Base-by-base conservation (phyloP, 2,888 invertebrate species). In the Patella ulyssiponensis region DNA sequence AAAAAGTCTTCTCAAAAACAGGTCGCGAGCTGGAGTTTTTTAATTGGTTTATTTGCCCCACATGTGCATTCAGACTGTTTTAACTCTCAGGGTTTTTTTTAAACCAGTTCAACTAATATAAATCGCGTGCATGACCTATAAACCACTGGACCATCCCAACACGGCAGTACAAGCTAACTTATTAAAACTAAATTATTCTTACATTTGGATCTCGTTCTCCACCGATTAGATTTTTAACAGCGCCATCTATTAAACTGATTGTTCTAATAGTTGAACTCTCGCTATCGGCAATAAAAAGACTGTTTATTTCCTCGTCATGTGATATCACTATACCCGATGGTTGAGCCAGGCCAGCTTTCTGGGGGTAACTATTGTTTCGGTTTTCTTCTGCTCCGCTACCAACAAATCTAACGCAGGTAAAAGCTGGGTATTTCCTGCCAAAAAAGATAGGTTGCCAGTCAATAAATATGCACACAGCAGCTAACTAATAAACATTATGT, bases 361-460 rank as follows among this genome's bases (percentile, higher is more conserved):
- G 93, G 0, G 97, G 96, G 92, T 98, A 98, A 2, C 94, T 93
- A 91, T 97, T 97, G 92, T 98, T 98, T 71, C 96, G 94, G 88
- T 98, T 98, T 87, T 97, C 97, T 92, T 98, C 98, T 74, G 94
- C 93, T 0, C 98, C 98, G 83, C 95, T 96, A 0, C 98, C 98
- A 79, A 96, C 96, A 53, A 97, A 93, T 23, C 90, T 77, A 4
- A 91, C 75, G 82, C 92, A 91, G 4, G 89, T 88, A 20, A 89
- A 89, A n/a, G 82, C 83, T 27, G 79, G 51, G 75, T 86, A 81
- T 11, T 84, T 73, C 95, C 89, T 95, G 94, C 3, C 82, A 79
- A 20, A 58, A 17, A 58, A 44, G 44, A 44, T 44, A 44, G 44
- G 44, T 44, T 44, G 44, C 7, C 44, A 44, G 44, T 44, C 0